These are phyloP conservation scores for Dryoscopus gambensis DNA, from an alignment of 2,113 vertebrate genomes.

Conservation along the genomic window DNA sequence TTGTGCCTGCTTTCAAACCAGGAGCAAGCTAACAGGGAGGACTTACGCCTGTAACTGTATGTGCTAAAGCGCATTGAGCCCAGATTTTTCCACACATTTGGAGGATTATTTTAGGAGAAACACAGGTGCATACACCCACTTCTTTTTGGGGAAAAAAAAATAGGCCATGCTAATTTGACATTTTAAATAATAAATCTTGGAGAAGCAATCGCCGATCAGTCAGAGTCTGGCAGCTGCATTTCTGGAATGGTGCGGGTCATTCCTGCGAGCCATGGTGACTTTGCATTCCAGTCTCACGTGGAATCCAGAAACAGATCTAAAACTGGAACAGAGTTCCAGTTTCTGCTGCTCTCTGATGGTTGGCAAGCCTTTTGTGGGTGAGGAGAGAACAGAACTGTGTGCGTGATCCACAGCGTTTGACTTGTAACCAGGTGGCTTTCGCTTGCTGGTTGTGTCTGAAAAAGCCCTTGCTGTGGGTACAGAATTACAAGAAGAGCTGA, in stretches of 20 bases:
- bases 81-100: not conserved
- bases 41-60: not conserved
- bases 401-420: not conserved
- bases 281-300: not conserved
- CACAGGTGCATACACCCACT: conserved; percentile 1
- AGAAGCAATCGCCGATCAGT: not conserved
- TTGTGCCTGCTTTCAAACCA: not conserved
- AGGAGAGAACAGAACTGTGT: not conserved
- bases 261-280: not conserved
- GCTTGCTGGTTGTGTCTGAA: not conserved
- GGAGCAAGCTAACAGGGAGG: not conserved
- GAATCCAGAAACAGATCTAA: not conserved
- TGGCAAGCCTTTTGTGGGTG: not conserved
- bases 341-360: not conserved
- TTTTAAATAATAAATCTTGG: not conserved
- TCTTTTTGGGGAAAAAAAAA: not conserved
- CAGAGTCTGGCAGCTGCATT: not conserved
- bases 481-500: not conserved
- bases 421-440: not conserved
- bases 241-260: not conserved
- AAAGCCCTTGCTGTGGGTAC: not conserved
- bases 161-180: not conserved
- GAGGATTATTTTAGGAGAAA: conserved; percentile 8
- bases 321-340: not conserved
- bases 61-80: not conserved